Conservation (phyloP, 1,140 invertebrate genomes). For the Trichonephila inaurata region DNA sequence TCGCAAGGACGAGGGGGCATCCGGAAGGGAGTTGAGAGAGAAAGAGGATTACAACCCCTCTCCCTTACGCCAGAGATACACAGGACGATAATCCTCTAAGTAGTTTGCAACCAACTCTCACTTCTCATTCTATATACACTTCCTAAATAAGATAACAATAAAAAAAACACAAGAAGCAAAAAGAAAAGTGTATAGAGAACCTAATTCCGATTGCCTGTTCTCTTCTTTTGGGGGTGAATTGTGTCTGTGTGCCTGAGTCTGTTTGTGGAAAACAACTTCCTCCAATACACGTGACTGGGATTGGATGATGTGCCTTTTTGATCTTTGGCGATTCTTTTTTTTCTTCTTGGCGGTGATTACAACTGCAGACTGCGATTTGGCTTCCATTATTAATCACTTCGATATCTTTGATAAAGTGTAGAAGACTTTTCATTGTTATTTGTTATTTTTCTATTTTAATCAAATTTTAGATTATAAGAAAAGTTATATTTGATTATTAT, state of each 20-base stretch:
- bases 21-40: background rate
- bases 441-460: background rate
- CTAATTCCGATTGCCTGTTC: background rate
- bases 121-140: constrained; percentile 69
- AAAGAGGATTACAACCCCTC: constrained; percentile 70
- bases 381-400: constrained; percentile 65
- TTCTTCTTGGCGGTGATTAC: constrained; percentile 49
- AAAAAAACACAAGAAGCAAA: background rate
- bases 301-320: constrained; percentile 43
- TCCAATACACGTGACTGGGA: constrained; percentile 48
- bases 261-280: constrained; percentile 71
- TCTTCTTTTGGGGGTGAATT: constrained; percentile 1
- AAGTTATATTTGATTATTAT: constrained; percentile 18
- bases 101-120: constrained; percentile 61
- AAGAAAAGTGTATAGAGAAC: constrained; percentile 18
- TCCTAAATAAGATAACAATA: constrained; percentile 69
- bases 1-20: background rate
- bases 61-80: constrained; percentile 20
- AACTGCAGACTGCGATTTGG: constrained; percentile 51
- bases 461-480: background rate
- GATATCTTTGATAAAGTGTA: constrained; percentile 54
- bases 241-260: constrained; percentile 20
- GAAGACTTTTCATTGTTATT: background rate
- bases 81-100: constrained; percentile 70
- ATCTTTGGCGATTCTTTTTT: background rate